These are phyloP conservation scores for Microhierax caerulescens DNA, from an alignment of 2,797 vertebrate genomes.

Conservation along the genomic window DNA sequence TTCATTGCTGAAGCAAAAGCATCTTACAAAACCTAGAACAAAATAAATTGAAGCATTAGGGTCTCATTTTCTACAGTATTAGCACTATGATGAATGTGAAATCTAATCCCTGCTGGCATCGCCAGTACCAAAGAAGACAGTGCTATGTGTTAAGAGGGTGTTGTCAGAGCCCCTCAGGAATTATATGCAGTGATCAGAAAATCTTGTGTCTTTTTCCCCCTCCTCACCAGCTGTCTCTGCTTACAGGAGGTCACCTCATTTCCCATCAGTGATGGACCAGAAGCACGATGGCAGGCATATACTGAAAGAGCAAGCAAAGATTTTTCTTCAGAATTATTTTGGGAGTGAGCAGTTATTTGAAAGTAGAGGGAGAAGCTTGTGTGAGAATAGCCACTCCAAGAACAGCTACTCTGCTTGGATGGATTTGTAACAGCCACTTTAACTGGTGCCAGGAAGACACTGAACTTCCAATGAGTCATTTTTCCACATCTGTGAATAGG, in stretches of 20 bases:
- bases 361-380: neutral
- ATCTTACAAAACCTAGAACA: neutral
- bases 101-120: slow-evolving; percentile 20
- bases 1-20: neutral
- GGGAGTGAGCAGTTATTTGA: neutral
- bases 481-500: neutral
- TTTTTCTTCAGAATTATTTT: neutral
- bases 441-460: neutral
- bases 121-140: neutral
- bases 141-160: neutral
- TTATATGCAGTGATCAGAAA: neutral
- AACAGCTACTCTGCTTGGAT: neutral
- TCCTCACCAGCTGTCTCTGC: neutral
- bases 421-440: slow-evolving; percentile 2
- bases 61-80: slow-evolving; percentile 31
- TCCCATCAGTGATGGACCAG: neutral
- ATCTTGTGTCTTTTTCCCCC: neutral
- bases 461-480: neutral
- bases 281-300: neutral
- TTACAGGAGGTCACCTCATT: neutral
- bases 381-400: neutral
- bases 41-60: slow-evolving; percentile 25
- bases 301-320: neutral
- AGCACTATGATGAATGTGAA: neutral
- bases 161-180: neutral